Conservation (phyloP, 2,888 invertebrate genomes). For the Cordilura impudica region DNA sequence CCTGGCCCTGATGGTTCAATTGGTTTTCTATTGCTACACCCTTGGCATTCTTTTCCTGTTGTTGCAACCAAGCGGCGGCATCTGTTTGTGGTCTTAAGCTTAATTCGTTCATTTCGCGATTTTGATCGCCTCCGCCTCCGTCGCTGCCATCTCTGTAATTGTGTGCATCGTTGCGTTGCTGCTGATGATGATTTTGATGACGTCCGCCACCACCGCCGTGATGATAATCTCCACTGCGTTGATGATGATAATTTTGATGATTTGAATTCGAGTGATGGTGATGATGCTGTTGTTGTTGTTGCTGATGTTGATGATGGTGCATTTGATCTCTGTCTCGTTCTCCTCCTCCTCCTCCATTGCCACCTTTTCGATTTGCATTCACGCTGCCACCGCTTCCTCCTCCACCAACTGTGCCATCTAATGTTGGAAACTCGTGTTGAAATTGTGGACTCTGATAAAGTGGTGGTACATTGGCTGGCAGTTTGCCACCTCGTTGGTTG, state of each 20-base stretch:
- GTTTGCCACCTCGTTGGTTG: constrained; percentile 68
- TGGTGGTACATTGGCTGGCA: constrained; percentile 79
- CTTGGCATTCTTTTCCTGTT: constrained; percentile 78
- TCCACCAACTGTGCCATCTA: constrained; percentile 80
- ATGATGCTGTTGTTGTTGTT: constrained; percentile 64
- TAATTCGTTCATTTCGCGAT: constrained; percentile 70
- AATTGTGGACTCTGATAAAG: constrained; percentile 92
- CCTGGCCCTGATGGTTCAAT: constrained; percentile 78
- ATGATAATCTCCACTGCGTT: constrained; percentile 57
- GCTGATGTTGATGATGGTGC: constrained; percentile 63
- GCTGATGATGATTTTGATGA: constrained; percentile 67
- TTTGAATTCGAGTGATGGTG: constrained; percentile 65
- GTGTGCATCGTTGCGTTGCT: constrained; percentile 68
- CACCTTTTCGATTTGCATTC: constrained; percentile 67
- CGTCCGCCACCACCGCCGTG: constrained; percentile 64
- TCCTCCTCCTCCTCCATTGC: constrained; percentile 33
- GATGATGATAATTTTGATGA: constrained; percentile 66
- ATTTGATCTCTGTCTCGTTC: constrained; percentile 61
- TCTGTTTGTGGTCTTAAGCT: constrained; percentile 77
- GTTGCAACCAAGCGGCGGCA: constrained; percentile 75
- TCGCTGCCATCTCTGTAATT: constrained; percentile 78
- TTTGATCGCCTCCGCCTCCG: constrained; percentile 67
- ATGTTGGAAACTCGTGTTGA: constrained; percentile 97
- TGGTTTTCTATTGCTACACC: constrained; percentile 68
- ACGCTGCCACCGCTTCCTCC: constrained; percentile 69